Base-by-base conservation (phyloP, 2,888 invertebrate species). In the Andrena bicolor region DNA sequence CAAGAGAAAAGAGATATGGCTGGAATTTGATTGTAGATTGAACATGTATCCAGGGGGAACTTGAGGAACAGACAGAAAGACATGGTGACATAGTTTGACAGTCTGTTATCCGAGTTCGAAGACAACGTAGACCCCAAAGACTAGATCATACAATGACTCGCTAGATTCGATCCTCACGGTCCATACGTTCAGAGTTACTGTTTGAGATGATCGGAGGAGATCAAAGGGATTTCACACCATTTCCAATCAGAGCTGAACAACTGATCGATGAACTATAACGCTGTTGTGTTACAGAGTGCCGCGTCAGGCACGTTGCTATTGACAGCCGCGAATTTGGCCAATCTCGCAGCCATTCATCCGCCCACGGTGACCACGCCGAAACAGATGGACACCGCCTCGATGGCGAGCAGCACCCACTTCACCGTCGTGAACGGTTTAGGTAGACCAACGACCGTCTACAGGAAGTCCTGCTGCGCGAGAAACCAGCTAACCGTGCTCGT, bases 361-460 rank as follows among this genome's bases (percentile, higher is more conserved):
- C 94, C 92, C 88, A 93, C 83, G 87, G 92, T 91, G 92, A 95
- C 91, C 91, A 92, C 87, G 89, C 94, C 94, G 89, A 95, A 95
- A 92, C 95, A 95, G 89, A 94, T 94, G 72, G 97, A 97, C 93
- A 95, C 96, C 69, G 95, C 96, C 78, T 97, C 97, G 53, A 95
- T 97, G 80, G 97, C 97, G 71, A 97, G 97, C 94, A 97, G 97
- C 82, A 97, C 97, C 91, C 97, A 98, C 94, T 98, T 98, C 93
- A 98, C 98, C 13, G 97, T 98, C 74, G 97, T 98, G 81, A 97
- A 97, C 92, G 97, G 97, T 74, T 96, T 96, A 89, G 96, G 96
- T 73, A 95, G 96, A 91, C 94, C 95, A 58, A 95, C 95, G 83
- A 96, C 96, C 90, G 95, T 95, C 86, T 95, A 95, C 88, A 94